Evolutionary conservation across 2,888 invertebrate genomes (phyloP).

Genomic region (Rhimphoctona megacephalus): DNA sequence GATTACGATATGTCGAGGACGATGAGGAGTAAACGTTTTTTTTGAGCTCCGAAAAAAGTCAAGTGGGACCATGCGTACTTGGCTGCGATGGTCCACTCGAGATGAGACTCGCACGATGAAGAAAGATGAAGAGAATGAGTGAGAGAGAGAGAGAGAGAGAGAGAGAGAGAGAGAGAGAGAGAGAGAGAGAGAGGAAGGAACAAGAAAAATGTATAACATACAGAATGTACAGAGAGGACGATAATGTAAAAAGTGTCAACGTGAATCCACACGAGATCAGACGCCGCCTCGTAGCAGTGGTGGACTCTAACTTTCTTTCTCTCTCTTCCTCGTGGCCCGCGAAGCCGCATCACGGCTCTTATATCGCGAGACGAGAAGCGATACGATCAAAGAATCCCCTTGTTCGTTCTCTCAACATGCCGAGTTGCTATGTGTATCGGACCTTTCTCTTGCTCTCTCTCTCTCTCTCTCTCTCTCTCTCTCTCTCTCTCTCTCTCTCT

Average conservation of each 20-base stretch:
- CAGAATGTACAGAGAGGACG: slow-evolving; percentile 45
- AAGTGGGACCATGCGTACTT: slow-evolving; percentile 45
- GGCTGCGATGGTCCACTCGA: slow-evolving; percentile 28
- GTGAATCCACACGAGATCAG: slow-evolving; percentile 65
- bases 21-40: background rate
- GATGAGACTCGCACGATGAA: slow-evolving; percentile 49
- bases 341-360: slow-evolving; percentile 58
- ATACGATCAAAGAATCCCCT: slow-evolving; percentile 74
- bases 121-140: slow-evolving; percentile 9
- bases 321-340: slow-evolving; percentile 28
- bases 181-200: background rate
- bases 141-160: slow-evolving; percentile 14
- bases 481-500: slow-evolving; percentile 31
- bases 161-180: background rate
- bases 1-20: background rate
- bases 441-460: slow-evolving; percentile 14
- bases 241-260: slow-evolving; percentile 72
- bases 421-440: slow-evolving; percentile 30
- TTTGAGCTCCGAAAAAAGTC: slow-evolving; percentile 22
- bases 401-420: slow-evolving; percentile 65
- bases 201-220: slow-evolving; percentile 23
- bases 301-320: background rate
- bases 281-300: slow-evolving; percentile 36
- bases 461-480: slow-evolving; percentile 14
- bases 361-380: slow-evolving; percentile 59